Evolutionary conservation across 2,113 vertebrate species (phyloP).

Genomic region (Eulemur macaco): DNA sequence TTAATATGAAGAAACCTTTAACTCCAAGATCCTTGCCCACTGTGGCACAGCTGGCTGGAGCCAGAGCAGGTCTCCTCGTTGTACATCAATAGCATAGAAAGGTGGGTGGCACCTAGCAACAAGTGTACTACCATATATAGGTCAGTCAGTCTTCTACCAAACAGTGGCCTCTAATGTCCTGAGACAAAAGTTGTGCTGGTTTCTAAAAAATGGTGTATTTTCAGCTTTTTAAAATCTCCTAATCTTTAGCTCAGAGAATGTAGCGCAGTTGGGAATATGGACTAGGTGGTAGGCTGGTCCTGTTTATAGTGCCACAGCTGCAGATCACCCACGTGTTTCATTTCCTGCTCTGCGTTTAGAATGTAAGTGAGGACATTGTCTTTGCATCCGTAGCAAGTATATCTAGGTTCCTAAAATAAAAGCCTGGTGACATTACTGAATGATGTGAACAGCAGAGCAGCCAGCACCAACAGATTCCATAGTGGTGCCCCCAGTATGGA

Average conservation of each 20-base stretch:
- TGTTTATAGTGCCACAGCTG: constrained; percentile 65
- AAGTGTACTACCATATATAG: neutral
- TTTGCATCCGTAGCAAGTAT: constrained; percentile 58
- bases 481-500: neutral
- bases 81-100: neutral
- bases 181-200: neutral
- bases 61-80: neutral
- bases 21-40: neutral
- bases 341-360: constrained; percentile 66
- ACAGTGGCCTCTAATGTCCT: neutral
- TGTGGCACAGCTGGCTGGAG: neutral
- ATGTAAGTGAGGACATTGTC: constrained; percentile 64
- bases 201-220: constrained; percentile 45
- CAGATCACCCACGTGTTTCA: constrained; percentile 51
- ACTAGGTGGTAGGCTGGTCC: constrained; percentile 18
- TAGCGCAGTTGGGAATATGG: neutral
- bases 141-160: neutral
- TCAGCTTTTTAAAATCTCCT: neutral
- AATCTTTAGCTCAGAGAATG: neutral
- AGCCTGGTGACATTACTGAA: constrained; percentile 32
- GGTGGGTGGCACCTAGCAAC: neutral
- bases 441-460: neutral
- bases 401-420: constrained; percentile 61
- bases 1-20: neutral
- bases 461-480: neutral